A percentile compares a stretch with the other conserved stretches of the same genome.
phyloP scores from a whole-genome alignment of 2,797 vertebrate genomes.

The Oreonectes daqikongensis region DNA sequence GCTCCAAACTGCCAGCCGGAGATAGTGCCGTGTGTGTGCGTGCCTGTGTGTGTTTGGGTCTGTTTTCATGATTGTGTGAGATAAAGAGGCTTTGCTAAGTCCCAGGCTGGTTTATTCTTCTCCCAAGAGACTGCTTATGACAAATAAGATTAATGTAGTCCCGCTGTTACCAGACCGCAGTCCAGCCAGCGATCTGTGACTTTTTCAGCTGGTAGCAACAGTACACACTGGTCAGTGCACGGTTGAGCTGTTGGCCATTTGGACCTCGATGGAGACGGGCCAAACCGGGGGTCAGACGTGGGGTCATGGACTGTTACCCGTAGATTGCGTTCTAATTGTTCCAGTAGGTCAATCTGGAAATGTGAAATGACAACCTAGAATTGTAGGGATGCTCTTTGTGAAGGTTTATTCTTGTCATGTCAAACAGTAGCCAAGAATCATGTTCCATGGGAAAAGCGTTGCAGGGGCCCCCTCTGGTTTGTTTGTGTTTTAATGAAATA shows the following conservation, averaged over 20 bases:
- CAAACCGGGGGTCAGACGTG: constrained; percentile 44
- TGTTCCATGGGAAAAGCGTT: constrained; percentile 34
- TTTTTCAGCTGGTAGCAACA: constrained; percentile 51
- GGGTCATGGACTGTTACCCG: constrained; percentile 35
- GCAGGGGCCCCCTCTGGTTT: constrained; percentile 43
- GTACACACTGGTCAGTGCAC: constrained; percentile 46
- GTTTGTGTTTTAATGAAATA: constrained; percentile 49
- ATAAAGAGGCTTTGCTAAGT: constrained; percentile 63
- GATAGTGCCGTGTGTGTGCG: constrained; percentile 50
- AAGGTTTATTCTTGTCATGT: constrained; percentile 1
- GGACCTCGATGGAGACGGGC: constrained; percentile 42
- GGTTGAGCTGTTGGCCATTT: constrained; percentile 42
- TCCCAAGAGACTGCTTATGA: constrained; percentile 63
- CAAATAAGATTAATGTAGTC: constrained; percentile 65
- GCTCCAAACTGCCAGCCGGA: constrained; percentile 74
- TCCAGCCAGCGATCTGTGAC: constrained; percentile 56
- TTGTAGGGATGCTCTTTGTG: neutral
- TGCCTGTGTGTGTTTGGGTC: constrained; percentile 39
- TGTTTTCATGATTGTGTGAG: constrained; percentile 59
- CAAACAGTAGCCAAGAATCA: constrained; percentile 15
- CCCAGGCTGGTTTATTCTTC: constrained; percentile 52
- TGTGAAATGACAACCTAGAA: neutral
- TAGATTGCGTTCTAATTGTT: constrained; percentile 8
- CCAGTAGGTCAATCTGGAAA: constrained; percentile 7
- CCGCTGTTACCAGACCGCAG: constrained; percentile 51